Conservation (phyloP, 2,113 vertebrate species). For the Danio rerio region GRCz12tu NC_133198.1:32616501-32617000, state of each 20-base stretch:
- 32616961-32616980: too few species aligned
- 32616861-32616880: too few species aligned
- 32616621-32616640: neutral
- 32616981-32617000: too few species aligned
- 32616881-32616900: too few species aligned
- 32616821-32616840: neutral
- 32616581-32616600: neutral
- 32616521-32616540: neutral
- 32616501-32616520: neutral
- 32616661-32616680: constrained; percentile 44
- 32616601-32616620: neutral
- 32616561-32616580: neutral
- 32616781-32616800: constrained; percentile 34
- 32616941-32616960: too few species aligned
- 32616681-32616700: constrained; percentile 55
- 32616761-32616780: constrained; percentile 14
- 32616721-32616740: constrained; percentile 55
- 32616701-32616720: constrained; percentile 53
- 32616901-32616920: too few species aligned
- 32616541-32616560: neutral
- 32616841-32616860: too few species aligned
- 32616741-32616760: constrained; percentile 62
- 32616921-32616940: too few species aligned
- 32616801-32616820: constrained; percentile 52
- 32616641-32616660: constrained; percentile 49